Base-by-base conservation (phyloP, 35 echinoderm and acorn worm genomes). In the Nesometra sesokonis region DNA sequence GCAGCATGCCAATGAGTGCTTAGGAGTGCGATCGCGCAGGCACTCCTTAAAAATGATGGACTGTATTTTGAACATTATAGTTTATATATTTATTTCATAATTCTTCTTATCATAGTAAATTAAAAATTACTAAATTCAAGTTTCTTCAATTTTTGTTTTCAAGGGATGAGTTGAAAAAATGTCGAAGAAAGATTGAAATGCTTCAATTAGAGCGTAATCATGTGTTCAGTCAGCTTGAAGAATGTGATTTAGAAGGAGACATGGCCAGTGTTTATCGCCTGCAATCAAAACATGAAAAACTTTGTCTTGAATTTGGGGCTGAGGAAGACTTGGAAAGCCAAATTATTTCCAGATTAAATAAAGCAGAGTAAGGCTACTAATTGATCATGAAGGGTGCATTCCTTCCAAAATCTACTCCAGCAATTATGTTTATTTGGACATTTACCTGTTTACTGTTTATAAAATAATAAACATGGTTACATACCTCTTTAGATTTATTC, bases 111-210 rank as follows among this genome's bases (percentile, higher is more conserved):
- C n/a, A n/a, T n/a, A n/a, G n/a, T n/a, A n/a, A n/a, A n/a, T n/a
- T n/a, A n/a, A n/a, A n/a, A n/a, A n/a, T n/a, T n/a, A n/a, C n/a
- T n/a, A n/a, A 30, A 5, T 78, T 32, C 27, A 32, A 9, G 77
- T 5, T 78, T 32, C 5, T 83, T 67, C 40, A 19, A 23, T 32
- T 82, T 79, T 40, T 34, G 13, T 11, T 33, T 86, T 3, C 32
- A n/a, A 97, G 95, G 21, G 92, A 97, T 77, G 95, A 97, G 39
- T 84, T 97, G 37, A 89, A 94, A 57, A 97, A 87, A 81, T 94
- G 95, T 77, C 79, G 95, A 21, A 91, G 47, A 29, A 97, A 90
- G 13, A 83, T 97, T 8, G 95, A 94, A 82, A 87, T 87, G 0
- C 81, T 97, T 30, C 90, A 93, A 57, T 77, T 85, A 29, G 95